phyloP scores from a whole-genome alignment of 2,888 invertebrate species.

The Helicoverpa assulta region DNA sequence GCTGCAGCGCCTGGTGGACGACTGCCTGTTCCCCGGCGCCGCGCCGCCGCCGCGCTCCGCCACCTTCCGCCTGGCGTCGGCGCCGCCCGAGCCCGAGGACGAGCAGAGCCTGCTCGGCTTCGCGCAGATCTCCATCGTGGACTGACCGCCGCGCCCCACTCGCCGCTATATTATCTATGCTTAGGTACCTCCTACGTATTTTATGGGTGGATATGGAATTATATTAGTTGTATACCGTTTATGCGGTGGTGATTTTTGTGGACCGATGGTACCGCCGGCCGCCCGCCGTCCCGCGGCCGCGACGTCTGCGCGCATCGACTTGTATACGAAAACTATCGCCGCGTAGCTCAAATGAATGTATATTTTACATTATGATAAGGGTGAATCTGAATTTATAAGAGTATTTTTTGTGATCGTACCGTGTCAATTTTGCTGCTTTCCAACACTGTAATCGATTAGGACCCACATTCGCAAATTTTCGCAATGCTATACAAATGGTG shows the following conservation, averaged over 20 bases:
- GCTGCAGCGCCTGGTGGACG: constrained; percentile 96
- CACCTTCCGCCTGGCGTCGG: constrained; percentile 95
- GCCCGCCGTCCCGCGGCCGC: constrained; percentile 4
- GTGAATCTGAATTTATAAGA: constrained; percentile 86
- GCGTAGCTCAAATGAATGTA: constrained; percentile 83
- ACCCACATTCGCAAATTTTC: constrained; percentile 41
- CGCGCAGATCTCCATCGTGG: constrained; percentile 98
- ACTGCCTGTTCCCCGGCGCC: constrained; percentile 81
- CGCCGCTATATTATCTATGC: constrained; percentile 59
- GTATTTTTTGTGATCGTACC: constrained; percentile 78
- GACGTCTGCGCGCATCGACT: constrained; percentile 35
- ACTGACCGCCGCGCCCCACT: constrained; percentile 86
- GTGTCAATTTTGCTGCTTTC: constrained; percentile 79
- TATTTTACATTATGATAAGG: constrained; percentile 77
- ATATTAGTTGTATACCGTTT: constrained; percentile 70
- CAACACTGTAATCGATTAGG: constrained; percentile 79
- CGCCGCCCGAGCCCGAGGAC: constrained; percentile 94
- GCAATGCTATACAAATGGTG: constrained; percentile 36
- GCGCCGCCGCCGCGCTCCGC: constrained; percentile 92
- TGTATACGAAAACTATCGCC: constrained; percentile 70
- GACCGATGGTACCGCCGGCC: constrained; percentile 35
- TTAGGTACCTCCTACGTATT: constrained; percentile 79
- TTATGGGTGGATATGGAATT: constrained; percentile 83
- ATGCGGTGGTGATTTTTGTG: constrained; percentile 66
- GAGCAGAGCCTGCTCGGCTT: constrained; percentile 98